Conservation (phyloP, 2,113 vertebrate species). For the Acanthisitta chloris region DNA sequence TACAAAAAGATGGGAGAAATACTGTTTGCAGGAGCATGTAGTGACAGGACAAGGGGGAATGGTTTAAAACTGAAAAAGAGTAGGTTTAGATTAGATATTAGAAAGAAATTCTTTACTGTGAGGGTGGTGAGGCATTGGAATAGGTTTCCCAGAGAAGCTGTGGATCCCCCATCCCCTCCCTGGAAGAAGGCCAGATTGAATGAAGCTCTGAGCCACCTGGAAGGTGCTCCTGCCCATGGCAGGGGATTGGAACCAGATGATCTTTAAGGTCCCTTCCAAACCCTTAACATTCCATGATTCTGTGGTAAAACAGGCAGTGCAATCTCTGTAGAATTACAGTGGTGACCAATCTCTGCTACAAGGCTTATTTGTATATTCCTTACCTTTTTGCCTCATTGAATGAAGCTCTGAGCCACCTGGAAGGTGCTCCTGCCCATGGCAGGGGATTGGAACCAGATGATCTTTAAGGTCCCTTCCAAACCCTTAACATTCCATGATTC, state of each 20-base stretch:
- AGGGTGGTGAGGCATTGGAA: neutral
- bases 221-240: neutral
- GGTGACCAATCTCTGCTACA: neutral
- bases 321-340: neutral
- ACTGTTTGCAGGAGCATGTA: neutral
- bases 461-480: no score
- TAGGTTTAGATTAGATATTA: neutral
- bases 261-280: neutral
- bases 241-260: neutral
- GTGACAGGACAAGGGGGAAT: neutral
- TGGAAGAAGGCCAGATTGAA: neutral
- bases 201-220: neutral
- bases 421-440: no score
- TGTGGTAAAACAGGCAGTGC: neutral
- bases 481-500: neutral
- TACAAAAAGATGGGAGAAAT: neutral
- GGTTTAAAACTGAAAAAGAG: neutral
- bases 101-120: neutral
- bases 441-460: no score
- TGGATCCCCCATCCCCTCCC: neutral
- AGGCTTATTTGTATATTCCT: neutral
- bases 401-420: no score
- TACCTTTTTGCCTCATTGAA: neutral
- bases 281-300: neutral
- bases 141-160: neutral